A percentile compares a stretch with the other conserved stretches of the same genome.
These are phyloP conservation scores for Siphonodentalium dalli DNA, from an alignment of 2,888 invertebrate genomes.

Conservation along the genomic window DNA sequence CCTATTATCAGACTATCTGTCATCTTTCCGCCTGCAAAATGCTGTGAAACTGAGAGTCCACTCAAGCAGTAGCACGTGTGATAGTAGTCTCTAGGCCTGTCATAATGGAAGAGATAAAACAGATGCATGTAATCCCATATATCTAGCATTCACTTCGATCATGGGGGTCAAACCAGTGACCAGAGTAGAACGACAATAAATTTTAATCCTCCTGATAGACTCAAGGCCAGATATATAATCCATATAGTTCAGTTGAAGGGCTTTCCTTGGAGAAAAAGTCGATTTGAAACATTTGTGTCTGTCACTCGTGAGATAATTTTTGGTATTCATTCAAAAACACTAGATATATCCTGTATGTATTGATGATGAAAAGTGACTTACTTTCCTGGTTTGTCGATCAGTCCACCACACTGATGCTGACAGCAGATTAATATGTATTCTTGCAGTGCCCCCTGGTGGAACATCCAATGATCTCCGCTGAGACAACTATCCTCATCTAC, in stretches of 20 bases:
- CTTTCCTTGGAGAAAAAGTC: no score
- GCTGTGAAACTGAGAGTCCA: slow-evolving; percentile 91
- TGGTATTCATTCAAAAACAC: no score
- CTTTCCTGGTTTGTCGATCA: slow-evolving; percentile 96
- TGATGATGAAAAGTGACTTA: no score
- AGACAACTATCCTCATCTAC: slow-evolving; percentile 54
- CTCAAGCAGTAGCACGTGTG: slow-evolving; percentile 97
- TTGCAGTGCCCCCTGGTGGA: slow-evolving; percentile 84
- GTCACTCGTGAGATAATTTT: no score
- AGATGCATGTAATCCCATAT: not conserved
- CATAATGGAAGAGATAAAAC: slow-evolving; percentile 9
- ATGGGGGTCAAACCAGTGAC: not conserved
- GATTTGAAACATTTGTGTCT: not conserved
- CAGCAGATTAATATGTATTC: slow-evolving; percentile 94
- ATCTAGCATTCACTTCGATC: no score
- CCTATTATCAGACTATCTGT: slow-evolving; percentile 71
- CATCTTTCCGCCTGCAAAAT: slow-evolving; percentile 65
- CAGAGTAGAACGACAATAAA: not conserved
- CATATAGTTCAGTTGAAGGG: no score
- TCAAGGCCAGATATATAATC: no score
- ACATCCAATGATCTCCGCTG: slow-evolving; percentile 72
- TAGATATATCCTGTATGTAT: no score
- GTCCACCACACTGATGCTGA: slow-evolving; percentile 83
- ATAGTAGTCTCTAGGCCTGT: slow-evolving; percentile 86
- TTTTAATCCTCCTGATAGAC: no score